phyloP scores from a whole-genome alignment of 2,888 invertebrate species.

The Ophraella communa region DNA sequence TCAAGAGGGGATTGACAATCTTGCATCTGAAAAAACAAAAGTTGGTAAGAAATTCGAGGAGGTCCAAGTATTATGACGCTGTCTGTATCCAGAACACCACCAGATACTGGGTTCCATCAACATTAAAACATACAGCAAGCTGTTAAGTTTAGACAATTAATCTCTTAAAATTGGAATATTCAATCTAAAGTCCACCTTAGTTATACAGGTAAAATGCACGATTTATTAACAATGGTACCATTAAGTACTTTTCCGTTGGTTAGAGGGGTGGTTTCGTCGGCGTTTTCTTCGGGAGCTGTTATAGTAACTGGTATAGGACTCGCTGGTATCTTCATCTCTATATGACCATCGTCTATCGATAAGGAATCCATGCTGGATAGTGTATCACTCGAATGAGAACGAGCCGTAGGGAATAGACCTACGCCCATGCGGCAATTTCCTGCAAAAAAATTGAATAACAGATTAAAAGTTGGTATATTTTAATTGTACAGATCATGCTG shows the following conservation, averaged over 20 bases:
- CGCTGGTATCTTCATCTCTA: conserved; percentile 57
- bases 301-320: conserved; percentile 61
- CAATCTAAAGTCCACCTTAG: conserved; percentile 9
- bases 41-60: too few relatives aligned
- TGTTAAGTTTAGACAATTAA: neutral
- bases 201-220: conserved; percentile 30
- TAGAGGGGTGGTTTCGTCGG: conserved; percentile 50
- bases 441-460: conserved; percentile 43
- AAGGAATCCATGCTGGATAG: conserved; percentile 70
- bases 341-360: conserved; percentile 63
- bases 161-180: conserved; percentile 13
- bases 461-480: neutral
- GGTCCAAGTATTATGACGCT: too few relatives aligned
- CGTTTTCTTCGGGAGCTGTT: conserved; percentile 57
- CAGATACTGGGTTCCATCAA: too few relatives aligned
- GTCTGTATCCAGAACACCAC: too few relatives aligned
- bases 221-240: conserved; percentile 30
- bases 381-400: conserved; percentile 66
- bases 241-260: conserved; percentile 37
- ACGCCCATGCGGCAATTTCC: conserved; percentile 54
- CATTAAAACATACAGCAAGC: too few relatives aligned
- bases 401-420: conserved; percentile 57
- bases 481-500: too few relatives aligned
- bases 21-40: too few relatives aligned
- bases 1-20: too few relatives aligned